Conservation (phyloP, 2,888 invertebrate genomes). For the Synergus japonicus region DNA sequence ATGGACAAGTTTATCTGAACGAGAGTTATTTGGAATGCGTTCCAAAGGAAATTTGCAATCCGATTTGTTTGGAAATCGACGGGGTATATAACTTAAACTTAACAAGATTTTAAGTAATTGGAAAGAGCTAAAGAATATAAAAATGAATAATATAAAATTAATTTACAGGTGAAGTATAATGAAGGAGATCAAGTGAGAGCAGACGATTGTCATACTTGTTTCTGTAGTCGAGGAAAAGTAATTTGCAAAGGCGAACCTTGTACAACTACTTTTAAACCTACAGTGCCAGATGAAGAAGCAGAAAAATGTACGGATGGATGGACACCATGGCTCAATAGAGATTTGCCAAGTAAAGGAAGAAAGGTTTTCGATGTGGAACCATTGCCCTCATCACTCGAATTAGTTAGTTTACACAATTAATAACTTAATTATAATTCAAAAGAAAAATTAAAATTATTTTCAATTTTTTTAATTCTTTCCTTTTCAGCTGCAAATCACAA, state of each 20-base stretch:
- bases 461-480: no score
- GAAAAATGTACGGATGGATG: constrained; percentile 85
- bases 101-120: no score
- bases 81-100: constrained; percentile 74
- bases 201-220: constrained; percentile 89
- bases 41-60: constrained; percentile 84
- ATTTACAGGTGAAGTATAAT: constrained; percentile 78
- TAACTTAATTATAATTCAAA: constrained; percentile 2
- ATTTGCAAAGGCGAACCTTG: constrained; percentile 87
- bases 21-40: constrained; percentile 85
- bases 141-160: neutral
- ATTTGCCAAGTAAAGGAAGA: constrained; percentile 75
- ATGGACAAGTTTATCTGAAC: constrained; percentile 86
- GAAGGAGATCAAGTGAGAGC: constrained; percentile 88
- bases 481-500: constrained; percentile 73
- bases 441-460: constrained; percentile 39
- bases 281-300: constrained; percentile 71
- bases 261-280: constrained; percentile 66
- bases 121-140: neutral
- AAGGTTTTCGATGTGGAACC: constrained; percentile 80
- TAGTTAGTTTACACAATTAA: constrained; percentile 75
- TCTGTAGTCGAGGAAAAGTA: constrained; percentile 84
- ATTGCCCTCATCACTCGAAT: constrained; percentile 79
- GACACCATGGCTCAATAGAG: constrained; percentile 88
- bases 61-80: constrained; percentile 84